Base-by-base conservation (phyloP, 1,140 invertebrate genomes). In the Drosophila orosa region DNA sequence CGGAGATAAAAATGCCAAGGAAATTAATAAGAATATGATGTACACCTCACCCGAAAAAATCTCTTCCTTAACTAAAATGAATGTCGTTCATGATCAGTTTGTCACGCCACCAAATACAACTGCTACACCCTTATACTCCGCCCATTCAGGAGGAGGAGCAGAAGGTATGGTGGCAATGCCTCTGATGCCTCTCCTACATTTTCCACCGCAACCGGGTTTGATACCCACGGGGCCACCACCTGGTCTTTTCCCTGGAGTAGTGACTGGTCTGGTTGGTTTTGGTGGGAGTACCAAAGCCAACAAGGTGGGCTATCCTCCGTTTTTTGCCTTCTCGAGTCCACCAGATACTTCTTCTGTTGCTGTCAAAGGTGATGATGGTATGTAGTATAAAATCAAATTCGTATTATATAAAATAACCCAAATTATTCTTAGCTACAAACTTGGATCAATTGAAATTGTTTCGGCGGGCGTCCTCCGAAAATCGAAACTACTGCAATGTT, bases 121-220 rank as follows among this genome's bases (percentile, higher is more conserved):
- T n/a, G 13, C 13, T 24, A 2, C 54, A 31, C 9, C 54, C 10
- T 15, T 60, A 22, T 83, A 67, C 19, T 27, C 80, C 17, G 52
- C 17, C 8, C 65, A 44, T 31, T 71, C 76, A 42, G 31, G 50
- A 40, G 63, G 44, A 59, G n/a, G 44, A 22, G 62, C 45, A 57
- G 13, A 50, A 25, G 71, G 57, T 58, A 66, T 80, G 17, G 37
- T 82, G 31, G 8, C 50, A 24, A 54, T 54, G 22, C 84, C 84
- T 0, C 66, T 85, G 47, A 33, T 84, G 15, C 83, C 80, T 1
- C 54, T 86, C 5, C 71, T 82, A 24, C 66, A 91, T 15, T 94
- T 94, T 79, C 92, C 94, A 6, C 92, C 94, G n/a, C 93, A 94
- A 7, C 95, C 95, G 12, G 95, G 95, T 35, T 91, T 96, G 27